Evolutionary conservation across 2,888 invertebrate genomes (phyloP).

Genomic region (Geotrupes spiniger): DNA sequence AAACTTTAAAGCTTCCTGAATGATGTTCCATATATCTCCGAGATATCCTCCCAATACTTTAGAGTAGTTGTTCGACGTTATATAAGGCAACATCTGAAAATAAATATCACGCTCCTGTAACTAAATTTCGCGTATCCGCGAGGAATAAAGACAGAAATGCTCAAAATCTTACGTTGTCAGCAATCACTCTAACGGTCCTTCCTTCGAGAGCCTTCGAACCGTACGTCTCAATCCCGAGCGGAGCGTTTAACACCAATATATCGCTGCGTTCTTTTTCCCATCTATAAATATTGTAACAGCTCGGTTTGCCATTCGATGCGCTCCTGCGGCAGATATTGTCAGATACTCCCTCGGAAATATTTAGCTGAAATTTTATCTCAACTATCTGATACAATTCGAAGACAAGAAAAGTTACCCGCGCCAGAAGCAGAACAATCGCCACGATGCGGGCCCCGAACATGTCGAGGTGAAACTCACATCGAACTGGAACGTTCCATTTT

Average conservation of each 20-base stretch:
- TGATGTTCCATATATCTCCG: conserved; percentile 48
- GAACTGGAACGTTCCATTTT: conserved; percentile 7
- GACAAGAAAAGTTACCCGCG: conserved; percentile 10
- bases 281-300: conserved; percentile 36
- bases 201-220: conserved; percentile 34
- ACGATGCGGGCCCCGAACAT: conserved; percentile 13
- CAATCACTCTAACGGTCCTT: conserved; percentile 39
- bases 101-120: conserved; percentile 7
- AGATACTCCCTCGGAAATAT: conserved; percentile 21
- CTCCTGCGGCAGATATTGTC: conserved; percentile 24
- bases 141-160: conserved; percentile 1
- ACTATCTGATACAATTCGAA: not conserved
- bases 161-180: conserved; percentile 37
- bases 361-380: conserved; percentile 22
- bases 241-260: conserved; percentile 32
- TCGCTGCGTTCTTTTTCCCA: conserved; percentile 30
- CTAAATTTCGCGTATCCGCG: conserved; percentile 28
- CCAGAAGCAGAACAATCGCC: conserved; percentile 17
- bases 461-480: conserved; percentile 8
- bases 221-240: conserved; percentile 22
- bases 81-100: conserved; percentile 45
- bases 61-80: conserved; percentile 36
- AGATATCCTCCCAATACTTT: conserved; percentile 44
- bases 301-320: conserved; percentile 23
- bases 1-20: conserved; percentile 44